Evolutionary conservation across 2,113 vertebrate genomes (phyloP), one percentile per base, ranked within the genome.

Genomic region (Macquaria ambigua): DNA sequence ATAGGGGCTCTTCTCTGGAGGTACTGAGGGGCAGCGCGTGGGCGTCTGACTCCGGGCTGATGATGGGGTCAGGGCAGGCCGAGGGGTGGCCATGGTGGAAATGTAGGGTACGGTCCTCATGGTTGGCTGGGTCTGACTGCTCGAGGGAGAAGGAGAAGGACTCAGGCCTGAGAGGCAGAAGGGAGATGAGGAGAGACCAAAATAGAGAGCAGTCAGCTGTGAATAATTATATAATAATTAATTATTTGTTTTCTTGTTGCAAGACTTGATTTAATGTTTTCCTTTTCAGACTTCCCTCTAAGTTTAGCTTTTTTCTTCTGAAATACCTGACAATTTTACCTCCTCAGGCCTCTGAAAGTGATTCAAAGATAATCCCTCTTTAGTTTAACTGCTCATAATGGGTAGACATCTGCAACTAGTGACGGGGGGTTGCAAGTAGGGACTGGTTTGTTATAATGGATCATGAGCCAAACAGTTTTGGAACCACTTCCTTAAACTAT

Each of bases 41-140:
- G 93, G 80, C 0, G 82, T 91, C 69, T 79, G 87, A 70, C 79
- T 37, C 0, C 61, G 39, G 43, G 58, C 1, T 0, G 82, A 79
- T 0, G 83, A 82, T 0, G 88, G 71, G 21, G 80, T 84, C 21
- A 92, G 67, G 39, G 93, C 84, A 0, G 92, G 87, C 20, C 93
- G 92, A 18, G 91, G 84, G 11, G 90, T 90, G 50, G 48, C 67
- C 20, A 53, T 8, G 4, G 81, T 5, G 43, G 82, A 48, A 12
- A 25, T 5, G 52, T 67, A 87, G 31, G 85, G 25, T 18, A 71
- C 31, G 0, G 83, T 88, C 73, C 88, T 83, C 81, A 84, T 76
- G 82, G 55, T 52, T 0, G 86, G 56, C 21, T 64, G 23, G 1
- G 74, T 67, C 64, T 70, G 73, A 34, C 0, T 69, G 81, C 63